Base-by-base conservation (phyloP, 2,797 vertebrate species). In the Sebastes baramenuke region DNA sequence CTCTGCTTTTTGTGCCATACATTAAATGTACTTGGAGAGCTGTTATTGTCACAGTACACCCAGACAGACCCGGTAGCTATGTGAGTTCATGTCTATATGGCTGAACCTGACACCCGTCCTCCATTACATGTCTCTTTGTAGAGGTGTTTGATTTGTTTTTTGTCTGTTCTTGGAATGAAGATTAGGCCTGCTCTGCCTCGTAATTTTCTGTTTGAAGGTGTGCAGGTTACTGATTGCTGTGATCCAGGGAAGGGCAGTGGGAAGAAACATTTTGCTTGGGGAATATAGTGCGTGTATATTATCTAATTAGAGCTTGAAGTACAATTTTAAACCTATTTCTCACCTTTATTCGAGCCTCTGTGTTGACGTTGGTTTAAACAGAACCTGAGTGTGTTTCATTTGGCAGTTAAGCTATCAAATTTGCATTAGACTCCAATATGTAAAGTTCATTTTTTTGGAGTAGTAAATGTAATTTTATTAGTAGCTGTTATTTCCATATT, bases 41-140 rank as follows among this genome's bases (percentile, higher is more conserved):
- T 84, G 54, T 79, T 76, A 55, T 81, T 81, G 81, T 85, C 79
- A 77, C 68, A 54, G 66, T 54, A 68, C 49, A 81, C 74, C 73
- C 71, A 79, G 74, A 80, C 67, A 67, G 79, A 74, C 72, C 60
- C 11, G 1, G 77, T 79, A 5, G 88, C 75, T 69, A 59, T 82
- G 64, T 54, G 36, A 78, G 78, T 88, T 85, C 55, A 73, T 79
- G 84, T 87, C 85, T 87, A 79, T 80, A 81, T 64, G 69, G 61
- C 76, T 49, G n/a, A 90, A 92, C 85, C 69, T 71, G 76, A 93
- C 84, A 88, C 92, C 83, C 14, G 8, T 55, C 66, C 70, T 84
- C 81, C 82, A 86, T 90, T 79, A 54, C 68, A 49, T 2, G 52
- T 81, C 68, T 81, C 67, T 78, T 79, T 92, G 75, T 71, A 60